phyloP scores from a whole-genome alignment of 2,113 vertebrate species.

The Ramphastos sulfuratus region DNA sequence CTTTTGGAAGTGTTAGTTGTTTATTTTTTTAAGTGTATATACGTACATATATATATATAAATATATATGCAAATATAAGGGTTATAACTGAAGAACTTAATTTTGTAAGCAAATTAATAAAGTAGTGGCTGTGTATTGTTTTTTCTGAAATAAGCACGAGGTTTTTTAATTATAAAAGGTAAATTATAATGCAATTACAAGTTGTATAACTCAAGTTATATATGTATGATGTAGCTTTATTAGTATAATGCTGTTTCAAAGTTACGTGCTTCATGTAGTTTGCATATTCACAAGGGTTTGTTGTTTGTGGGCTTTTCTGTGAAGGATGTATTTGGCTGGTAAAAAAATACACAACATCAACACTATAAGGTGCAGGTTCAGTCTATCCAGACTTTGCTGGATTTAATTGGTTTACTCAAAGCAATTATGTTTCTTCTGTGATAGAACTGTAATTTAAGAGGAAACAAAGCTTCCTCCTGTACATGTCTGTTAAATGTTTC shows the following conservation, averaged over 20 bases:
- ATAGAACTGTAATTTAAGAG: neutral
- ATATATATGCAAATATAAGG: neutral
- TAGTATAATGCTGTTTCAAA: constrained; percentile 4
- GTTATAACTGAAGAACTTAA: neutral
- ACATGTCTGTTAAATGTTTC: neutral
- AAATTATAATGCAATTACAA: constrained; percentile 28
- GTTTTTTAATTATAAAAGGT: constrained; percentile 19
- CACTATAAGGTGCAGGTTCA: neutral
- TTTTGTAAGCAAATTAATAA: constrained; percentile 9
- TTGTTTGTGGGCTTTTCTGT: neutral
- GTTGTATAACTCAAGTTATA: constrained; percentile 20
- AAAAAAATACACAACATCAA: neutral
- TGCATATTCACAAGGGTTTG: neutral
- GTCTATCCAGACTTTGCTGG: neutral
- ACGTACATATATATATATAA: too few species aligned
- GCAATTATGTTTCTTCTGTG: neutral
- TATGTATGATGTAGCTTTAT: constrained; percentile 13
- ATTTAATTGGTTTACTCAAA: neutral
- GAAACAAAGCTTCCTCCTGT: neutral
- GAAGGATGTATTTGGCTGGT: neutral
- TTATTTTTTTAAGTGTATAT: too few species aligned
- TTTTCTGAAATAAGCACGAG: neutral
- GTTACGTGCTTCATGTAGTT: neutral
- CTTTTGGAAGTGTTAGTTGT: neutral
- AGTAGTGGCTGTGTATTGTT: neutral